These are phyloP conservation scores for Axis porcinus DNA, from an alignment of 2,113 vertebrate genomes.

Conservation along the genomic window DNA sequence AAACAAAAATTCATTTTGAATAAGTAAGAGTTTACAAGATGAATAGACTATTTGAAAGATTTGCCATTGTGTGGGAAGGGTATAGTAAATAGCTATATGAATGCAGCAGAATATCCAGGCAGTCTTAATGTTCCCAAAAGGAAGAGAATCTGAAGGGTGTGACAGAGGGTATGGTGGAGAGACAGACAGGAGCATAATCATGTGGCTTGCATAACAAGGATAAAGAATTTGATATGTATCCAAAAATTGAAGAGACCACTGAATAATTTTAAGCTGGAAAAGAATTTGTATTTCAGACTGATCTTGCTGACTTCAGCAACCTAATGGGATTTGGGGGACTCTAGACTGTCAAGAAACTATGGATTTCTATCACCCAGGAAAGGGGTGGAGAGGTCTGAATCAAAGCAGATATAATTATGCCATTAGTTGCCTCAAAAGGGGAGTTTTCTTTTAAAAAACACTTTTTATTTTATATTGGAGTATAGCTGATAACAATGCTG, in stretches of 20 bases:
- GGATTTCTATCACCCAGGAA: background rate
- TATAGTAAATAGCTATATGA: background rate
- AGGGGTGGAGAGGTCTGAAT: background rate
- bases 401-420: background rate
- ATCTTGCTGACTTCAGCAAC: background rate
- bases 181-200: background rate
- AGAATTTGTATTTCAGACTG: background rate
- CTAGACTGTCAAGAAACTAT: background rate
- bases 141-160: background rate
- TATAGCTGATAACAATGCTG: background rate
- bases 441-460: background rate
- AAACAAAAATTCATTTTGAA: conserved; percentile 12
- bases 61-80: background rate
- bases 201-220: background rate
- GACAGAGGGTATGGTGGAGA: background rate
- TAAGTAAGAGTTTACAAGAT: background rate
- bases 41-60: background rate
- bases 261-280: conserved; percentile 2
- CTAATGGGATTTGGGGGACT: background rate
- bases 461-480: background rate
- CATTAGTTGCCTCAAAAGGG: background rate
- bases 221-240: background rate
- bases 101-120: background rate
- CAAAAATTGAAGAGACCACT: background rate
- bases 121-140: background rate